Evolutionary conservation across 2,888 invertebrate genomes (phyloP), one percentile per base, ranked within the genome.

Genomic region (Lamellibrachia satsuma): DNA sequence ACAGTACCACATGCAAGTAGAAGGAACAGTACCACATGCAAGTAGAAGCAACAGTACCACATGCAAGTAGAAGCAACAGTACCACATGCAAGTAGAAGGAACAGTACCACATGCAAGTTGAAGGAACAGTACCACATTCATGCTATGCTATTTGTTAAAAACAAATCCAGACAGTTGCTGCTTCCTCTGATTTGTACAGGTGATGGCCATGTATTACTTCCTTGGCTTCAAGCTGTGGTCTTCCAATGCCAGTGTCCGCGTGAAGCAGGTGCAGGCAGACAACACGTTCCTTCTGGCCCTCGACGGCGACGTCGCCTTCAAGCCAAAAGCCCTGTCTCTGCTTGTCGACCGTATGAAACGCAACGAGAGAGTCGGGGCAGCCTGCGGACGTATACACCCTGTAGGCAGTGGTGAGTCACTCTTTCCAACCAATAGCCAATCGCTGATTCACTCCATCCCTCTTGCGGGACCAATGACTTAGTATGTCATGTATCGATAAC

Each of bases 341-440:
- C 97, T 99, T 92, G 98, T 99, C 57, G 99, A 99, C 97, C 97
- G 99, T 96, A 99, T 99, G 99, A 99, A 99, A 97, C 99, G 99
- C 96, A 99, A 99, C 96, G 98, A 98, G 95, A 98, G 98, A 96
- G 97, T 99, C 92, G 99, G 99, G 92, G 99, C 99, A 91, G 99
- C 99, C 91, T 99, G 99, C 96, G 99, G 99, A 92, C 98, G 99
- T 95, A 99, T 99, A 96, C 99, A 99, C 97, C 99, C 99, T 1
- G 98, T 99, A 92, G 99, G 99, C 75, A 98, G 98, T 90, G 98
- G 97, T 97, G 95, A 92, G 90, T 75, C 39, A 39, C 39, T 39
- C 39, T 39, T 39, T 39, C 39, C 39, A 39, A 39, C 39, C 39
- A 39, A 1, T 39, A 39, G 1, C 39, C 39, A 39, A 39, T 39